Percentiles rank a stretch among this genome's conserved stretches.
These are phyloP conservation scores for Arbacia lixula DNA, from an alignment of 53 echinoderm and acorn worm species.

Conservation along the genomic window DNA sequence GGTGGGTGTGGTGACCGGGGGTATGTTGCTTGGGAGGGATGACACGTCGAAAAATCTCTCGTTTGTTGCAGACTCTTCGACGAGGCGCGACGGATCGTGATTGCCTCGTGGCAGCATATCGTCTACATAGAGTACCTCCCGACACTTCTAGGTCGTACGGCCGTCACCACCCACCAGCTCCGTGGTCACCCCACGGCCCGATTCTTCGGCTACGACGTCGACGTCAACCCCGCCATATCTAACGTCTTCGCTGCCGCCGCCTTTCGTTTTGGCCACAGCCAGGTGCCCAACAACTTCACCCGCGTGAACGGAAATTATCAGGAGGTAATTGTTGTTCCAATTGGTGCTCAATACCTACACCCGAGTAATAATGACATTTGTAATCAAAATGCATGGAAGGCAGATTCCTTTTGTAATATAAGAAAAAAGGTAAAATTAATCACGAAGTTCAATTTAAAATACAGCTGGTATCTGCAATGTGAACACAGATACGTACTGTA, in stretches of 20 bases:
- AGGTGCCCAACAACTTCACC: constrained; percentile 60
- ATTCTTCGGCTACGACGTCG: constrained; percentile 52
- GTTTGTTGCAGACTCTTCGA: constrained; percentile 57
- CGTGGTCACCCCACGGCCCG: constrained; percentile 41
- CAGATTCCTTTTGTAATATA: no score
- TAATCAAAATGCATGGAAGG: no score
- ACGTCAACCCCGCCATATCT: constrained; percentile 63
- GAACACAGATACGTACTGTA: no score
- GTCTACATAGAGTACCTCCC: constrained; percentile 83
- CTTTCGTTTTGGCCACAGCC: constrained; percentile 82
- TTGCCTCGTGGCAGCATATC: constrained; percentile 76
- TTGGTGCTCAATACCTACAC: no score
- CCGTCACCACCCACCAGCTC: constrained; percentile 31
- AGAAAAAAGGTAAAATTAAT: no score
- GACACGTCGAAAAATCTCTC: no score
- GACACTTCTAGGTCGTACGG: constrained; percentile 47
- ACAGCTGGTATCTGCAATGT: no score
- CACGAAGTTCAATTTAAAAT: no score
- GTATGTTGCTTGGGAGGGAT: no score
- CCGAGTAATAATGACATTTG: no score
- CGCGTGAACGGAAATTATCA: constrained; percentile 64
- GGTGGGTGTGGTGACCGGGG: no score
- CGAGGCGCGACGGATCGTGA: constrained; percentile 77
- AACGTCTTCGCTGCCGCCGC: constrained; percentile 79
- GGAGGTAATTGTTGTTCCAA: no score